Conservation (phyloP, 2,888 invertebrate genomes). For the Melinaea marsaeus region DNA sequence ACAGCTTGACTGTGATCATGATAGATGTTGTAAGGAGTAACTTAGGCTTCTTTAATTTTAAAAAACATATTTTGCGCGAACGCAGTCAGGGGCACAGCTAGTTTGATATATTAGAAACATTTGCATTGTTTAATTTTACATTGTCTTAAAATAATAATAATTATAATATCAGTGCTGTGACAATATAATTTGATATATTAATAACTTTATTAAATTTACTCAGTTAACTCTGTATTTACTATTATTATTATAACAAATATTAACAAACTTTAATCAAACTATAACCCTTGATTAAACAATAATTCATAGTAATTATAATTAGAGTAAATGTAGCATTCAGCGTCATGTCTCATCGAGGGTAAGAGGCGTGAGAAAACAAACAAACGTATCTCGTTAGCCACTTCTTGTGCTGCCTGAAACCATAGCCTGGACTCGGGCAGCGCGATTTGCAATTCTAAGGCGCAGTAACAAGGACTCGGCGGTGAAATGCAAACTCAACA, state of each 20-base stretch:
- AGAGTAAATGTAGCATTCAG: slow-evolving; percentile 30
- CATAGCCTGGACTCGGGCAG: slow-evolving; percentile 44
- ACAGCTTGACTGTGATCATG: too few relatives aligned
- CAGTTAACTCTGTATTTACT: too few relatives aligned
- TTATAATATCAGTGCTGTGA: too few relatives aligned
- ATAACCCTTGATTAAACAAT: neutral
- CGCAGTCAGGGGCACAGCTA: too few relatives aligned
- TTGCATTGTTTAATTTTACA: too few relatives aligned
- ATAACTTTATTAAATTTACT: too few relatives aligned
- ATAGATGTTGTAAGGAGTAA: too few relatives aligned
- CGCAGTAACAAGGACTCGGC: neutral
- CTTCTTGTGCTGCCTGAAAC: slow-evolving; percentile 51
- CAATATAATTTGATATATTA: too few relatives aligned
- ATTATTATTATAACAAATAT: neutral
- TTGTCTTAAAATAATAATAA: too few relatives aligned
- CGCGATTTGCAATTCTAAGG: slow-evolving; percentile 3
- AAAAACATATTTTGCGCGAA: too few relatives aligned
- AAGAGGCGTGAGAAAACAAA: slow-evolving; percentile 69
- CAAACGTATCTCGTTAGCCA: slow-evolving; percentile 60
- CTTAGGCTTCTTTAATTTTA: too few relatives aligned
- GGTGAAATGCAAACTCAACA: slow-evolving; percentile 26
- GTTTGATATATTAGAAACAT: too few relatives aligned
- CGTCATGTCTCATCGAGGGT: slow-evolving; percentile 39
- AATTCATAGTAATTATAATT: neutral
- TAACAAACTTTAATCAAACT: neutral